Evolutionary conservation across 2,797 vertebrate genomes (phyloP).

Genomic region (Austrolebias charrua): DNA sequence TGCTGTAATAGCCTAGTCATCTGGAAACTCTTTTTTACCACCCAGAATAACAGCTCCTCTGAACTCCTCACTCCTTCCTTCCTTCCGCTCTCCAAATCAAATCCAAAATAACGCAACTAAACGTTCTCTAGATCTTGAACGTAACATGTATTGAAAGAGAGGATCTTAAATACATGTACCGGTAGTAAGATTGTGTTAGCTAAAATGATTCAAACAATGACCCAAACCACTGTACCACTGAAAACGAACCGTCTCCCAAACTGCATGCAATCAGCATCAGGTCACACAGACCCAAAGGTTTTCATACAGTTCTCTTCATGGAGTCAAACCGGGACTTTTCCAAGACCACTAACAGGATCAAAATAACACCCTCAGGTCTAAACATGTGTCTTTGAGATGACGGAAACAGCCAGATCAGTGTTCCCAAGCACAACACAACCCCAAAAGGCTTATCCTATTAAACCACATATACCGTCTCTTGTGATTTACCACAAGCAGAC

Average conservation of each 20-base stretch:
- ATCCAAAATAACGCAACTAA: too few species aligned
- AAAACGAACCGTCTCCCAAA: constrained; percentile 39
- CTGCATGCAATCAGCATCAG: constrained; percentile 35
- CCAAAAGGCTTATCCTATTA: constrained; percentile 66
- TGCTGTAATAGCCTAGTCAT: too few species aligned
- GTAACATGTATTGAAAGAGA: not conserved
- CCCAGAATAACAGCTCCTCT: too few species aligned
- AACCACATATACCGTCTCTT: constrained; percentile 66
- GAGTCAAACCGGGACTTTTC: constrained; percentile 51
- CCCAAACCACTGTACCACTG: constrained; percentile 26
- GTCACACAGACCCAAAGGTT: constrained; percentile 40
- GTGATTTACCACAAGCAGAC: constrained; percentile 66
- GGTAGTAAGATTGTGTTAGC: constrained; percentile 23
- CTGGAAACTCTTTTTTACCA: too few species aligned
- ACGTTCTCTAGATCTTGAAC: too few species aligned
- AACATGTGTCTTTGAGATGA: constrained; percentile 49
- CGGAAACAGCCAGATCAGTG: constrained; percentile 53
- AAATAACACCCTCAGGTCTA: constrained; percentile 53
- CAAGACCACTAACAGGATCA: constrained; percentile 60
- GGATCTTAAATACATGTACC: not conserved
- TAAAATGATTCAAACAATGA: constrained; percentile 22
- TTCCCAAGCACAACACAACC: constrained; percentile 67
- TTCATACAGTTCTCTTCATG: constrained; percentile 43
- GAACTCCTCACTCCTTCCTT: too few species aligned
- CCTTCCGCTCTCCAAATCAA: too few species aligned